These are phyloP conservation scores for Urophycis tenuis DNA, from an alignment of 2,797 vertebrate genomes.

Conservation along the genomic window DNA sequence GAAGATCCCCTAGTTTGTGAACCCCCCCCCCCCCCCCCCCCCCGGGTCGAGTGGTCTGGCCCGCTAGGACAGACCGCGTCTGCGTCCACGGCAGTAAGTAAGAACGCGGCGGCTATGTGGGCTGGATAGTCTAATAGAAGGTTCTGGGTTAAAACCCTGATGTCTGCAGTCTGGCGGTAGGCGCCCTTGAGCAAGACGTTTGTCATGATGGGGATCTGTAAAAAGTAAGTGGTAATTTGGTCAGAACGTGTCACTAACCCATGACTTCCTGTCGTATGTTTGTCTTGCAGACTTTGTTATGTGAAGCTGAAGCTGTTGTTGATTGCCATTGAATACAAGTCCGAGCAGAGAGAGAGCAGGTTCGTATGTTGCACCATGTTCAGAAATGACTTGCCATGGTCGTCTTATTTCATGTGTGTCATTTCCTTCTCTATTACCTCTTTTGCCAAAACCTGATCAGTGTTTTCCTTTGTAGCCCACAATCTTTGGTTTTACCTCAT, in stretches of 20 bases:
- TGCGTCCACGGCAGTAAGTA: no score
- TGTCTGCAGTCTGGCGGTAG: not conserved
- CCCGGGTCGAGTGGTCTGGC: no score
- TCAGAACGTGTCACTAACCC: constrained; percentile 9
- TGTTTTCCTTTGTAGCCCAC: not conserved
- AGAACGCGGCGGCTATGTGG: no score
- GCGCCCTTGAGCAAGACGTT: not conserved
- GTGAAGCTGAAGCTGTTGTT: constrained; percentile 98
- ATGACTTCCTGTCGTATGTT: constrained; percentile 28
- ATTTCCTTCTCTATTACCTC: not conserved
- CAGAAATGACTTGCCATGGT: not conserved
- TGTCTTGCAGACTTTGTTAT: constrained; percentile 88
- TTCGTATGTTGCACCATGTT: constrained; percentile 59
- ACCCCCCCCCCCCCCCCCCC: no score
- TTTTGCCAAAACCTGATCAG: not conserved
- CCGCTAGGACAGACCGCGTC: not conserved
- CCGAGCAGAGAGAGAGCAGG: constrained; percentile 97
- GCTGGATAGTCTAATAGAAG: no score
- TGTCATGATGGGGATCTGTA: not conserved
- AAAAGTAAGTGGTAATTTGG: not conserved
- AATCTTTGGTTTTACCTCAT: not conserved
- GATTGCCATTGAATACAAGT: constrained; percentile 99
- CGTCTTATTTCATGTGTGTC: not conserved
- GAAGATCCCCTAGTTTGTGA: not conserved
- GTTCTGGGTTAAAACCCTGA: not conserved